Evolutionary conservation across 2,888 invertebrate genomes (phyloP).

Genomic region (Neoitamus cyanurus): DNA sequence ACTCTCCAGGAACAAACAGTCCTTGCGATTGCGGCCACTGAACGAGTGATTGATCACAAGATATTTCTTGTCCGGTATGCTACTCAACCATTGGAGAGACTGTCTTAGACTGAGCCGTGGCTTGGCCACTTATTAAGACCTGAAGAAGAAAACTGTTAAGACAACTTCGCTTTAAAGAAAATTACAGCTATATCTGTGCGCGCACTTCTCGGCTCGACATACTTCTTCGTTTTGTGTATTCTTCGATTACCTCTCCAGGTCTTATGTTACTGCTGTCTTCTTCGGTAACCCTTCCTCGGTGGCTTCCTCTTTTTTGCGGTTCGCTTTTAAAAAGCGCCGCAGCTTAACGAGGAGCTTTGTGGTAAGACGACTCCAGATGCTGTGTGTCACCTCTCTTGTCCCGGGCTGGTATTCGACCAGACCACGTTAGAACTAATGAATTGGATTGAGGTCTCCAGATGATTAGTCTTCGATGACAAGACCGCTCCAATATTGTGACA

Average conservation of each 20-base stretch:
- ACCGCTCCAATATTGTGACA: constrained; percentile 36
- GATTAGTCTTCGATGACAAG: constrained; percentile 15
- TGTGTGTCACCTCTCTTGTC: background rate
- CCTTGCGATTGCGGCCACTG: constrained; percentile 15
- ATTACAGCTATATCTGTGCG: constrained; percentile 46
- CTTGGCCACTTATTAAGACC: constrained; percentile 40
- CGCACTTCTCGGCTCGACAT: constrained; percentile 43
- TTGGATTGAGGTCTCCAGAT: constrained; percentile 43
- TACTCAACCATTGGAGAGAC: constrained; percentile 44
- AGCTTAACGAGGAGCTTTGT: constrained; percentile 27
- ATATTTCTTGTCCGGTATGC: constrained; percentile 18
- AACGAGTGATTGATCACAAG: constrained; percentile 16
- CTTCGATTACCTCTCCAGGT: constrained; percentile 41
- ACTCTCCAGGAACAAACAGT: constrained; percentile 23
- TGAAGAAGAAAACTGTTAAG: constrained; percentile 41
- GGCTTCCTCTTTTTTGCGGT: constrained; percentile 38
- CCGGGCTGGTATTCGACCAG: background rate
- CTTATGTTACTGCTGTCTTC: constrained; percentile 27
- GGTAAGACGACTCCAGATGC: constrained; percentile 37
- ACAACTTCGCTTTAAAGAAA: constrained; percentile 35
- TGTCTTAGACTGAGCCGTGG: constrained; percentile 37
- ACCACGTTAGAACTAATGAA: constrained; percentile 41
- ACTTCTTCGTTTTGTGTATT: constrained; percentile 44
- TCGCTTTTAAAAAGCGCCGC: constrained; percentile 3
- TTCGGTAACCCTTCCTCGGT: constrained; percentile 43